Evolutionary conservation across 1,140 invertebrate genomes (phyloP), one percentile per base, ranked within the genome.

Genomic region (Pogonomyrmex californicus): DNA sequence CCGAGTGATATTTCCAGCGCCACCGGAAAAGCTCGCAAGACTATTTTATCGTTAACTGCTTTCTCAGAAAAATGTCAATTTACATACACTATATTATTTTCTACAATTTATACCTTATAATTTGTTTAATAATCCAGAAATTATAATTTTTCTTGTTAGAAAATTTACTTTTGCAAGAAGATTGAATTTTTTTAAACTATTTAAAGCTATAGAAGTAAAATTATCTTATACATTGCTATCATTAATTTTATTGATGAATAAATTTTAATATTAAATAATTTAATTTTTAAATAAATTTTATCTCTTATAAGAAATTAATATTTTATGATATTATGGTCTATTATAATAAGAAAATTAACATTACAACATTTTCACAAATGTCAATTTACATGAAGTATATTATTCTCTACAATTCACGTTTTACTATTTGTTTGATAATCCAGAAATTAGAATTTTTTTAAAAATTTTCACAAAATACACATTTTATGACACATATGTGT

Each of bases 11-110:
- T 73, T 85, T 91, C 66, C 79, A 87, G 85, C 89, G 82, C 78
- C 89, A 91, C 89, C 90, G 90, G 90, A 91, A 91, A 66, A 90
- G 89, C 85, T 77, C 70, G 56, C 75, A 91, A 91, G 87, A 90
- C 73, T 77, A 41, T 38, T 54, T 87, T 91, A 91, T 91, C 88
- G 78, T 68, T 62, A 38, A 60, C n/a, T 63, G 10, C 23, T 54
- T 87, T 90, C 79, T 82, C 23, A 90, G 79, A 89, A 89, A 90
- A 87, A 41, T 54, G 41, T 73, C 56, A 44, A n/a, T 30, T 73
- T 73, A 36, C 41, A 73, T 9, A 73, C 58, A 82, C 14, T n/a
- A 41, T 17, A 60, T 23, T 60, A 82, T 71, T 82, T 30, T 65
- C 30, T 63, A 44, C 12, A 36, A 3, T n/a, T 12, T 12, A 58